Evolutionary conservation across 2,888 invertebrate species (phyloP).

Genomic region (Polylopha cassiicola): DNA sequence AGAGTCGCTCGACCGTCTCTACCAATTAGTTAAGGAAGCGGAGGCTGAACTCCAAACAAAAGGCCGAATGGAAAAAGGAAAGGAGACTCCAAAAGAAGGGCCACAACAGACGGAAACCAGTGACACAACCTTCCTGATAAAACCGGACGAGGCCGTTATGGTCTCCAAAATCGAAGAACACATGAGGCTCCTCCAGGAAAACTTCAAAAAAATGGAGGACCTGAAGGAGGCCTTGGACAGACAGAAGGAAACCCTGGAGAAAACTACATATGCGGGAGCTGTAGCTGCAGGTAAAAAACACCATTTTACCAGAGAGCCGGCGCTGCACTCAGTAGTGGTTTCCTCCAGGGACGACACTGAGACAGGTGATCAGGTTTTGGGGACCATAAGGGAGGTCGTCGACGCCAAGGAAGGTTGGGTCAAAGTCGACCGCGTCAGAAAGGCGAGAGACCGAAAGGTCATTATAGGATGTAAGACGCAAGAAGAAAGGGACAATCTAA

Average conservation of each 20-base stretch:
- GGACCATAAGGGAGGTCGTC: slow-evolving; percentile 4
- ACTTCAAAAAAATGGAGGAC: background rate
- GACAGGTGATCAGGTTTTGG: slow-evolving; percentile 11
- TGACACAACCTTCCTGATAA: background rate
- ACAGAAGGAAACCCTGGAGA: background rate
- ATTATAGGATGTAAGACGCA: slow-evolving; percentile 8
- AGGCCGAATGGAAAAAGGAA: background rate
- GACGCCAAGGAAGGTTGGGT: slow-evolving; percentile 15
- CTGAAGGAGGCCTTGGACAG: background rate
- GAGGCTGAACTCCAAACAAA: background rate
- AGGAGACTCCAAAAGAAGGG: too few relatives aligned
- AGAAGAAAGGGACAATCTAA: slow-evolving; percentile 3
- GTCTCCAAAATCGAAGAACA: slow-evolving; percentile 1
- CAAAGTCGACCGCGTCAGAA: slow-evolving; percentile 15
- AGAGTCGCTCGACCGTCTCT: slow-evolving; percentile 4
- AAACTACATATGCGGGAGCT: background rate
- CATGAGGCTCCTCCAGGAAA: background rate
- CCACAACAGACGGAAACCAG: too few relatives aligned
- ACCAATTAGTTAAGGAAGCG: slow-evolving; percentile 13
- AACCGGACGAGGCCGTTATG: too few relatives aligned
- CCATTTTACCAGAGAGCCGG: background rate
- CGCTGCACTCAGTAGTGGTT: slow-evolving; percentile 10
- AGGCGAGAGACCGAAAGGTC: slow-evolving; percentile 17
- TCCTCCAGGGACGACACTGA: slow-evolving; percentile 6
- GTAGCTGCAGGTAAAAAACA: too few relatives aligned